Evolutionary conservation across 2,113 vertebrate genomes (phyloP), one percentile per base, ranked within the genome.

Genomic region (Poecilia latipinna): DNA sequence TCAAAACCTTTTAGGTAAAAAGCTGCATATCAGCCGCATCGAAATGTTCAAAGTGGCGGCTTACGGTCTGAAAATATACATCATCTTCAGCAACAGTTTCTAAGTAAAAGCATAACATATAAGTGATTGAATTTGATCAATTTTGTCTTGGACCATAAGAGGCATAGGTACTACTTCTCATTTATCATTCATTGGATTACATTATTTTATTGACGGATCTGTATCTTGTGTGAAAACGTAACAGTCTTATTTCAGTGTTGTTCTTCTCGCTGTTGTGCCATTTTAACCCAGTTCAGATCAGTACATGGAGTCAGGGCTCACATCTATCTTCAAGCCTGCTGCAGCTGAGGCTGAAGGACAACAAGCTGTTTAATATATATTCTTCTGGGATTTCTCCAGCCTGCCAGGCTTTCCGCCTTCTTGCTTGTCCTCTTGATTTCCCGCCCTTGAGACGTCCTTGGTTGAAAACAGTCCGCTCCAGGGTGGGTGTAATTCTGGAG

Each of bases 361-460:
- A 57, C 78, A 57, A 77, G 66, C 54, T 76, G 64, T 69, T 71
- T 64, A 10, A 57, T 15, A 31, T 71, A 29, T 61, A 63, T 74
- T 82, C 86, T 44, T 75, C 24, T 26, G 79, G 82, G 72, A 82
- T 11, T 51, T 54, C 39, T 51, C 71, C 63, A 68, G 33, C 73
- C 73, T 61, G 70, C 61, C 33, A 12, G 12, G 66, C 54, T 74
- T 32, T 48, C 61, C 29, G 60, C 35, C 24, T 70, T 62, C 57
- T 39, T 75, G 68, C 80, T 79, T 28, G 74, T 89, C 83, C 79
- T 75, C 72, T 83, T 70, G 84, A 77, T 77, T 72, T 69, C 31
- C 39, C 85, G 90, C 88, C 93, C 92, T 93, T 85, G 70, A 93
- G 92, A 94, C 88, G 90, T 93, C 93, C 92, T 94, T 94, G 91